These are phyloP conservation scores for Phoebastria nigripes DNA, from an alignment of 2,797 vertebrate species.

Conservation along the genomic window DNA sequence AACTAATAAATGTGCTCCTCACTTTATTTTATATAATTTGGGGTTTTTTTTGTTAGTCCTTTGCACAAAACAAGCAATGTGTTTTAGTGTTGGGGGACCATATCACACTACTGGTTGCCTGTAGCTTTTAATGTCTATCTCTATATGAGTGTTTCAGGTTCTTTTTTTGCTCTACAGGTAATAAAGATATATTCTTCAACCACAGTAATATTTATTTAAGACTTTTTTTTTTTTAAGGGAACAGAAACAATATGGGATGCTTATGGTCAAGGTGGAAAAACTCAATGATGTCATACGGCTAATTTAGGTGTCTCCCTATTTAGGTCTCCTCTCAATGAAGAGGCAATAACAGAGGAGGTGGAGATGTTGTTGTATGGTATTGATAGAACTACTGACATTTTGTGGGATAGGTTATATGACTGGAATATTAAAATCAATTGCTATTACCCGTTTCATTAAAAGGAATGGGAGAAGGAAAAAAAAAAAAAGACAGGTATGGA, in stretches of 20 bases:
- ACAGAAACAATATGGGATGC: neutral
- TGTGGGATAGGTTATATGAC: neutral
- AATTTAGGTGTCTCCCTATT: neutral
- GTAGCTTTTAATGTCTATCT: neutral
- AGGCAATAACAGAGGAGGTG: neutral
- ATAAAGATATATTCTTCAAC: neutral
- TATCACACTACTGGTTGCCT: neutral
- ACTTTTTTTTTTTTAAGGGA: neutral
- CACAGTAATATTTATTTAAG: neutral
- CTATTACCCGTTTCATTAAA: neutral
- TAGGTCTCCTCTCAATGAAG: neutral
- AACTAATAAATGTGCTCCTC: neutral
- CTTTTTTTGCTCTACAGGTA: neutral
- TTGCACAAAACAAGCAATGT: neutral
- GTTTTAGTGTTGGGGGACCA: neutral
- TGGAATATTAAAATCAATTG: neutral
- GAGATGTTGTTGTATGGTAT: neutral
- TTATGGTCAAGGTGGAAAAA: neutral
- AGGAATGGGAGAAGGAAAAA: neutral
- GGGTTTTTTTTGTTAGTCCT: rapidly evolving
- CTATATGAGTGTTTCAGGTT: neutral
- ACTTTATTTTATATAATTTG: neutral
- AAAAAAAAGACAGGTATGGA: neutral
- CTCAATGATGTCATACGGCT: neutral
- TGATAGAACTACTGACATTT: neutral